These are phyloP conservation scores for Standfussiana lucernea DNA, from an alignment of 2,888 invertebrate species.

Conservation along the genomic window DNA sequence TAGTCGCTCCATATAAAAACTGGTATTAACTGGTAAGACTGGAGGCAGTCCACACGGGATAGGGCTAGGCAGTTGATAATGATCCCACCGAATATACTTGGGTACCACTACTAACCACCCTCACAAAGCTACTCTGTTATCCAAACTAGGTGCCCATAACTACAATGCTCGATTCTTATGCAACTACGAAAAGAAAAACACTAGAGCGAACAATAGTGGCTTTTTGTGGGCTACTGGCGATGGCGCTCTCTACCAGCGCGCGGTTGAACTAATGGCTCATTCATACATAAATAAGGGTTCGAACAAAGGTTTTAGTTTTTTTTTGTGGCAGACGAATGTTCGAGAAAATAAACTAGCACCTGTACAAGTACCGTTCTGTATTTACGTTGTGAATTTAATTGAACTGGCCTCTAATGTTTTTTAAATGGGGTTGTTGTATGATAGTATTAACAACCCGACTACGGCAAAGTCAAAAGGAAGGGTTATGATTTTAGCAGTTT, in stretches of 20 bases:
- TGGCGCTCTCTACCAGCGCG: conserved; percentile 57
- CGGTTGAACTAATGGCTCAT: conserved; percentile 69
- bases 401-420: background rate
- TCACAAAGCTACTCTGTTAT: background rate
- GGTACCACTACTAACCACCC: background rate
- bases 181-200: conserved; percentile 62
- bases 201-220: conserved; percentile 63
- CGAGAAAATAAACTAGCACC: conserved; percentile 48
- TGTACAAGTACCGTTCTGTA: conserved; percentile 8
- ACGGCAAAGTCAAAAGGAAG: background rate
- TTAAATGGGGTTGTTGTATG: background rate
- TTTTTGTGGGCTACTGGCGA: conserved; percentile 62
- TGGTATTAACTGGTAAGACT: background rate
- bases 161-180: conserved; percentile 50
- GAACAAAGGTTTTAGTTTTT: conserved; percentile 65
- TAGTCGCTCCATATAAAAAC: background rate
- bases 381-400: conserved; percentile 11
- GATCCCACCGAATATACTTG: background rate
- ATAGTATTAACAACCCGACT: background rate
- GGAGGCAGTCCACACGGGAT: background rate
- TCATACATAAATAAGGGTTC: conserved; percentile 70
- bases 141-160: background rate
- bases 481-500: background rate
- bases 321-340: conserved; percentile 54
- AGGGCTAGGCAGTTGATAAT: background rate